phyloP scores from a whole-genome alignment of 92 coral and sea anemone genomes.

The Palythoa heliodiscus region DNA sequence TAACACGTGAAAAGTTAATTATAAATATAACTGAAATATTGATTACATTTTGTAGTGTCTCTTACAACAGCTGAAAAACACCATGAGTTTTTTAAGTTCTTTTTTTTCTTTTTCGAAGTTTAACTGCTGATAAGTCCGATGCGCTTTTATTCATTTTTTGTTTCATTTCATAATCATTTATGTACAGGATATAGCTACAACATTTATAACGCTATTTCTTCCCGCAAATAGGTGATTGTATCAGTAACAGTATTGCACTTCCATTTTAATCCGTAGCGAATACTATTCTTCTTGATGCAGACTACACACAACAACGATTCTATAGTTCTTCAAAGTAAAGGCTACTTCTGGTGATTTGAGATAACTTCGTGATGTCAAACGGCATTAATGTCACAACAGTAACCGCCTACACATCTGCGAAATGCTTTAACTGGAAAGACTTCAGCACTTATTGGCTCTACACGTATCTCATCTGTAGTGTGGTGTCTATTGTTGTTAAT shows the following conservation, averaged over 20 bases:
- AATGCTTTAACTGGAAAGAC: constrained; percentile 12
- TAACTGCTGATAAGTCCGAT: too few relatives aligned
- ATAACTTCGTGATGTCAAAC: not conserved
- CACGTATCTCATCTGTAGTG: constrained; percentile 14
- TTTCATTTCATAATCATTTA: not conserved
- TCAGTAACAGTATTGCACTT: not conserved
- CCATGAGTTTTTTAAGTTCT: too few relatives aligned
- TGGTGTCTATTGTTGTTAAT: constrained; percentile 10
- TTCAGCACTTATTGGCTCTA: constrained; percentile 28
- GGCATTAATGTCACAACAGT: not conserved
- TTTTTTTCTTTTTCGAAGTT: too few relatives aligned
- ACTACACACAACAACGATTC: not conserved
- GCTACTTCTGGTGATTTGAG: not conserved
- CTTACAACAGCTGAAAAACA: too few relatives aligned
- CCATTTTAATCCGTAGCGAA: not conserved
- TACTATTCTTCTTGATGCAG: not conserved
- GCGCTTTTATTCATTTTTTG: too few relatives aligned
- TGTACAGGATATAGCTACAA: not conserved
- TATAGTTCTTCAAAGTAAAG: not conserved
- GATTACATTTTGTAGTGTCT: too few relatives aligned
- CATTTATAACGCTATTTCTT: not conserved
- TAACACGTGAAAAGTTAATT: too few relatives aligned
- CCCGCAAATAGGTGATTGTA: too few relatives aligned
- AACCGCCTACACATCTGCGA: not conserved
- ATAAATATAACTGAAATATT: too few relatives aligned